phyloP scores from a whole-genome alignment of 1,140 invertebrate genomes.

The Calycopis cecrops region DNA sequence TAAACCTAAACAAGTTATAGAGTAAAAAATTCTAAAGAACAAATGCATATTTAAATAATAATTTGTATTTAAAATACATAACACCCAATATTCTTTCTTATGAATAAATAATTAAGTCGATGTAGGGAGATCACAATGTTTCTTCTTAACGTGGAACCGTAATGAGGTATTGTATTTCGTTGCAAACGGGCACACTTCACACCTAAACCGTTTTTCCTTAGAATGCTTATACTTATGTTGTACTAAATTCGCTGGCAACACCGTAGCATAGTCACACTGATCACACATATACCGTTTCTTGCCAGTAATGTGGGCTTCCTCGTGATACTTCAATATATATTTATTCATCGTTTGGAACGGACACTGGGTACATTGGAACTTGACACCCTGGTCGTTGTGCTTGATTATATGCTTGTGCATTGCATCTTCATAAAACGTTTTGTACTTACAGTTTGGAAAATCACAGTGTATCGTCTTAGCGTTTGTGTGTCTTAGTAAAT shows the following conservation, averaged over 20 bases:
- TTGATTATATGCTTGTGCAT: constrained; percentile 60
- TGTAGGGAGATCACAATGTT: constrained; percentile 66
- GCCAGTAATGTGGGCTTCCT: constrained; percentile 58
- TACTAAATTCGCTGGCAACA: constrained; percentile 58
- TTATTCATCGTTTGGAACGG: constrained; percentile 66
- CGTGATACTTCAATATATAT: constrained; percentile 62
- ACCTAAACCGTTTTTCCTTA: constrained; percentile 58
- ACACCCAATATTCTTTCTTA: constrained; percentile 50
- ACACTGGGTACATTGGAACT: constrained; percentile 54
- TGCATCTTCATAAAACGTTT: constrained; percentile 55
- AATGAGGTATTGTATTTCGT: constrained; percentile 67
- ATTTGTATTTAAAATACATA: constrained; percentile 29
- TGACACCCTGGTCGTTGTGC: constrained; percentile 51
- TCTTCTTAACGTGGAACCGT: constrained; percentile 64
- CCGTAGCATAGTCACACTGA: constrained; percentile 61
- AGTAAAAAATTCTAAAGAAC: too few species aligned
- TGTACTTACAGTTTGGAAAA: constrained; percentile 49
- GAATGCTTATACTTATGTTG: constrained; percentile 69
- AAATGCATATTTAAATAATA: neutral
- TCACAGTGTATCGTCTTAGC: constrained; percentile 55
- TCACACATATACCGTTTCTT: constrained; percentile 58
- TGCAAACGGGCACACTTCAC: constrained; percentile 65
- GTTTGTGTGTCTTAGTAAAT: constrained; percentile 57
- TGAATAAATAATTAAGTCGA: constrained; percentile 46
- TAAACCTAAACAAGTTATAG: too few species aligned